These are phyloP conservation scores for Pachymerium ferrugineum DNA, from an alignment of 2,888 invertebrate genomes.

Conservation along the genomic window DNA sequence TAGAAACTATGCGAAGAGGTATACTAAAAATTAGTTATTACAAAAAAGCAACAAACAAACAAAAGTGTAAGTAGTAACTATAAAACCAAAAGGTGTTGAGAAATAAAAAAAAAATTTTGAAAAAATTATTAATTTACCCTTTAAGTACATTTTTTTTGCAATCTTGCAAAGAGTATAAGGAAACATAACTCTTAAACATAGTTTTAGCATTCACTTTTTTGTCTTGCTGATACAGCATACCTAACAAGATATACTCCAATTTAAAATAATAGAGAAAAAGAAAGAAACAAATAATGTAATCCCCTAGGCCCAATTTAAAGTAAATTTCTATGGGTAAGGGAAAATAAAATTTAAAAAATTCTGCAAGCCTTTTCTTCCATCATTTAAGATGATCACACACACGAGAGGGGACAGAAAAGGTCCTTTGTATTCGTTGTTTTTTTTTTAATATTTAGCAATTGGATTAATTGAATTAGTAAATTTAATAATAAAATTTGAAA, in stretches of 20 bases:
- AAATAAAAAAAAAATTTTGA: not conserved
- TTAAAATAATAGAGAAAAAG: not conserved
- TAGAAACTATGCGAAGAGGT: no score
- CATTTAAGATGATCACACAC: not conserved
- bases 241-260: not conserved
- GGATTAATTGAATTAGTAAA: not conserved
- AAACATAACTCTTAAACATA: no score
- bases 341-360: no score
- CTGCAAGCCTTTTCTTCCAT: not conserved
- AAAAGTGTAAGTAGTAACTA: no score
- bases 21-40: no score
- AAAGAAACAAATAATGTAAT: not conserved
- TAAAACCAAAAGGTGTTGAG: no score
- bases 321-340: no score
- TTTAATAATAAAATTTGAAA: not conserved
- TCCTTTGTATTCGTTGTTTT: not conserved
- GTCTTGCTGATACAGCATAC: conserved; percentile 8
- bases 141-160: conserved; percentile 1
- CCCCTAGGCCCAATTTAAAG: no score
- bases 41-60: no score
- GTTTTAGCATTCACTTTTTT: no score
- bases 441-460: not conserved
- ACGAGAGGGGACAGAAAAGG: not conserved
- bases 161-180: no score
- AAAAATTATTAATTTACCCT: not conserved